These are phyloP conservation scores for Planococcus citri DNA, from an alignment of 1,140 invertebrate species.

Conservation along the genomic window DNA sequence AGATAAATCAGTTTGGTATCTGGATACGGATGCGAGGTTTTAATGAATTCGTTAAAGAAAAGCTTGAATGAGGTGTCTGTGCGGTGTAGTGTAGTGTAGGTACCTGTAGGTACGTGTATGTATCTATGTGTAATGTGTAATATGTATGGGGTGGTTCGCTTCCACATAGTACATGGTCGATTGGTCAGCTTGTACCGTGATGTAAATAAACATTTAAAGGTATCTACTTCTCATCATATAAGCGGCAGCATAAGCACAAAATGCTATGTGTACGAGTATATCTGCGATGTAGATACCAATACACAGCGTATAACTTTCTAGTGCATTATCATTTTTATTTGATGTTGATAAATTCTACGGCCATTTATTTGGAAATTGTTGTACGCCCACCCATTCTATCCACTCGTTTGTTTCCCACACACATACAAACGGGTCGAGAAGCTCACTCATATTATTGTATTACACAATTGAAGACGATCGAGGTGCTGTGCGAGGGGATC, in stretches of 20 bases:
- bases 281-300: too few relatives aligned
- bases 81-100: neutral
- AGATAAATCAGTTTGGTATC: constrained; percentile 13
- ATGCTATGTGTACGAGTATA: too few relatives aligned
- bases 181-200: neutral
- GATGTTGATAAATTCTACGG: constrained; percentile 10
- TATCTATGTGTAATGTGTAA: neutral
- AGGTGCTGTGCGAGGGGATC: too few relatives aligned
- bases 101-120: neutral
- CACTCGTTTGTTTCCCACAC: neutral
- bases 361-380: constrained; percentile 2
- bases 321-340: constrained; percentile 10
- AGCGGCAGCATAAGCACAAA: too few relatives aligned
- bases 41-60: constrained; percentile 15
- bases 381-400: neutral
- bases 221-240: too few relatives aligned
- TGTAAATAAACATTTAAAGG: neutral
- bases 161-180: neutral
- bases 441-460: too few relatives aligned
- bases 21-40: neutral
- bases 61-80: neutral
- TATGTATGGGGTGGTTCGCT: neutral
- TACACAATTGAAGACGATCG: too few relatives aligned
- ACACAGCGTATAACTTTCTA: neutral
- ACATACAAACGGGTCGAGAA: neutral